Evolutionary conservation across 2,888 invertebrate species (phyloP).

Genomic region (Chrysolina haemoptera): DNA sequence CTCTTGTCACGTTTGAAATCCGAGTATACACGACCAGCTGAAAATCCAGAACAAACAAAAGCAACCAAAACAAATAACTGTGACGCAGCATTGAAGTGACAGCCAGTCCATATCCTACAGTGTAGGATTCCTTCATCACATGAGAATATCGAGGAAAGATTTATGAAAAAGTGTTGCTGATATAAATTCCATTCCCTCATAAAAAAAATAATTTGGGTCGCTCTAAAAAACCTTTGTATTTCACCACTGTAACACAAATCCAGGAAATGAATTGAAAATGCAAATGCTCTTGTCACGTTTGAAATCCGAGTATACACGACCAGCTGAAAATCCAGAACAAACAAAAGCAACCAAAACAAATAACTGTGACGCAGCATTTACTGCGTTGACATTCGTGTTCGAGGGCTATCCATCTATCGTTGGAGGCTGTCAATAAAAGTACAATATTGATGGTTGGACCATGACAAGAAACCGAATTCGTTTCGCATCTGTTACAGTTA

Average conservation of each 20-base stretch:
- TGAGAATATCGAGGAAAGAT: too few species aligned
- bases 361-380: slow-evolving; percentile 35
- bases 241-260: slow-evolving; percentile 12
- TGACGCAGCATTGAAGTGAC: slow-evolving; percentile 36
- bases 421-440: slow-evolving; percentile 42
- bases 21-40: slow-evolving; percentile 1
- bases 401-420: slow-evolving; percentile 42
- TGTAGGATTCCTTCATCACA: too few species aligned
- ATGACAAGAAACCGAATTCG: slow-evolving; percentile 42
- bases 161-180: background rate
- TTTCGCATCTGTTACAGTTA: slow-evolving; percentile 45
- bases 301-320: slow-evolving; percentile 5
- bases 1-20: slow-evolving; percentile 10
- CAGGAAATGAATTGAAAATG: slow-evolving; percentile 21
- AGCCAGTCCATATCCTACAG: too few species aligned
- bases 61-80: slow-evolving; percentile 34
- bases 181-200: background rate
- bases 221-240: background rate
- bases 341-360: slow-evolving; percentile 32
- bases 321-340: slow-evolving; percentile 15
- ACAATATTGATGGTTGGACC: slow-evolving; percentile 42
- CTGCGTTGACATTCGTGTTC: slow-evolving; percentile 35
- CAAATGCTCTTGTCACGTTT: slow-evolving; percentile 10
- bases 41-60: slow-evolving; percentile 22
- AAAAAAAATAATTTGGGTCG: background rate